A percentile compares a stretch with the other conserved stretches of the same genome.
Conservation (phyloP, 2,888 invertebrate genomes). For the Drosophila falleni region DNA sequence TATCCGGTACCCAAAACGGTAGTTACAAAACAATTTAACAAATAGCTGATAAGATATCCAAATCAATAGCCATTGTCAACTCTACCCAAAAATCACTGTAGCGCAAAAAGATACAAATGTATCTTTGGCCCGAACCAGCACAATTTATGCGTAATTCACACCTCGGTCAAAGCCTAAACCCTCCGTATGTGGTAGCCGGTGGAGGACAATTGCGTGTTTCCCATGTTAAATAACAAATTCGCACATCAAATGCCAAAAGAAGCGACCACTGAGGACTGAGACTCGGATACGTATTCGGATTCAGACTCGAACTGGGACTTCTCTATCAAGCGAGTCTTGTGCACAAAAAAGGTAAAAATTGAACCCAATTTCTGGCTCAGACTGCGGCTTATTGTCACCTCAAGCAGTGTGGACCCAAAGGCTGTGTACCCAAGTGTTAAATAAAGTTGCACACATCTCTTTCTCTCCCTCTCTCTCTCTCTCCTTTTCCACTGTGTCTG, state of each 20-base stretch:
- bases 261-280: slow-evolving; percentile 22
- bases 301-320: slow-evolving; percentile 40
- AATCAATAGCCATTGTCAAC: slow-evolving; percentile 53
- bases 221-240: slow-evolving; percentile 83
- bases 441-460: slow-evolving; percentile 74
- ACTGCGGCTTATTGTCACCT: slow-evolving; percentile 83
- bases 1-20: slow-evolving; percentile 42
- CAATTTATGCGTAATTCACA: slow-evolving; percentile 68
- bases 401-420: slow-evolving; percentile 66
- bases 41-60: slow-evolving; percentile 42
- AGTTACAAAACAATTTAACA: slow-evolving; percentile 58
- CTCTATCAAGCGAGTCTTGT: slow-evolving; percentile 55
- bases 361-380: slow-evolving; percentile 78
- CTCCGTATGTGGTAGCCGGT: slow-evolving; percentile 23
- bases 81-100: slow-evolving; percentile 41
- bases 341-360: slow-evolving; percentile 80
- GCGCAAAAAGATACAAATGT: slow-evolving; percentile 50
- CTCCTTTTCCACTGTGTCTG: slow-evolving; percentile 18
- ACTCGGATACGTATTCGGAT: no score
- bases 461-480: not conserved
- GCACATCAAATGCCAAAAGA: slow-evolving; percentile 83
- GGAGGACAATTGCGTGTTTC: slow-evolving; percentile 82
- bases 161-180: slow-evolving; percentile 35
- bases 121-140: slow-evolving; percentile 45
- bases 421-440: slow-evolving; percentile 70